Conservation (phyloP, 2,797 vertebrate species). For the Discoglossus pictus region DNA sequence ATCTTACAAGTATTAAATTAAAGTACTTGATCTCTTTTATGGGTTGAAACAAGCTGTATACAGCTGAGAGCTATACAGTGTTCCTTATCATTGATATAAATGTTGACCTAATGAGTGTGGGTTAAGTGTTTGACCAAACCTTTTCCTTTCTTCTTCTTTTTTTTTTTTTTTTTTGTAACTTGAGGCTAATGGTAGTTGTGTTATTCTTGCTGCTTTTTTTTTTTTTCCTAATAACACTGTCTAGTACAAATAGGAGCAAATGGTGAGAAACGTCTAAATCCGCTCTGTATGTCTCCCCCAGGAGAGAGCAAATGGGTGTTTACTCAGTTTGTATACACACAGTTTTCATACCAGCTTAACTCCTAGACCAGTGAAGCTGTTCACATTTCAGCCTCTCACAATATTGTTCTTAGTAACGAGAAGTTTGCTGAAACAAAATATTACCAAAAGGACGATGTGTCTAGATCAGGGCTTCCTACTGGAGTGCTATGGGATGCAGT, state of each 20-base stretch:
- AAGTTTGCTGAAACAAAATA: background rate
- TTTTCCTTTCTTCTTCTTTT: no score
- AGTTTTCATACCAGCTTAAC: constrained; percentile 12
- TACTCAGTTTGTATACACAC: constrained; percentile 15
- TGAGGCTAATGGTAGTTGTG: constrained; percentile 33
- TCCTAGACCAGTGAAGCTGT: background rate
- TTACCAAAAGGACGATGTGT: no score
- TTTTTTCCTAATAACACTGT: constrained; percentile 31
- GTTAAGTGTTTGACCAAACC: constrained; percentile 26
- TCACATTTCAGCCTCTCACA: constrained; percentile 2
- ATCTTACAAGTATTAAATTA: no score
- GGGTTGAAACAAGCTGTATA: no score
- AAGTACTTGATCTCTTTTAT: no score
- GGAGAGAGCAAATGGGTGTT: constrained; percentile 40
- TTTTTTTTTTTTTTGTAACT: constrained; percentile 36
- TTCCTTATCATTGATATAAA: constrained; percentile 12
- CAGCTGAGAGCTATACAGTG: no score
- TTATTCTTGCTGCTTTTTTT: no score
- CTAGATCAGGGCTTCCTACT: no score
- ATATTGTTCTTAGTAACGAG: constrained; percentile 1
- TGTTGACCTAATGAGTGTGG: constrained; percentile 15
- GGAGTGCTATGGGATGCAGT: no score
- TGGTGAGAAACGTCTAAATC: constrained; percentile 21
- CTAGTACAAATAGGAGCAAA: constrained; percentile 36
- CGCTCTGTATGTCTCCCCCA: background rate